Base-by-base conservation (phyloP, 2,888 invertebrate species). In the Ormyrus pomaceus region DNA sequence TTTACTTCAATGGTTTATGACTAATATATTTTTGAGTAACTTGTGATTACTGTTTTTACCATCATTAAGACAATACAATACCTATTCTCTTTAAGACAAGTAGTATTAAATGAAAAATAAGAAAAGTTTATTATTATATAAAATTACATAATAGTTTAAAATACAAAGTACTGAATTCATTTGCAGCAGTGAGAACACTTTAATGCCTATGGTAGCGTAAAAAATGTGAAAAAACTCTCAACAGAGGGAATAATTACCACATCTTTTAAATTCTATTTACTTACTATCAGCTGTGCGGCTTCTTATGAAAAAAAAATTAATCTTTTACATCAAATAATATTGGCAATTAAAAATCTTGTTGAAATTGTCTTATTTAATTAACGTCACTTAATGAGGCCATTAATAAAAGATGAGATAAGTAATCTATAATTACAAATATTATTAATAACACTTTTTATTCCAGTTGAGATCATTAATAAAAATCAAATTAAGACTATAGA, bases 211-310 rank as follows among this genome's bases (percentile, higher is more conserved):
- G 53, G 46, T 34, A 61, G 34, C 71, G 71, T 71, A 50, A 45
- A 71, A 71, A 71, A 50, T 19, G 51, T 50, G 48, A 59, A 61
- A 71, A 61, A 61, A 70, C 19, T 59, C 48, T 70, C 70, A 70
- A 34, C 51, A 71, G 59, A 71, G 70, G 61, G 59, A 72, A 62
- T 72, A 72, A 71, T 72, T 72, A 72, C 45, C 34, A 51, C 71
- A 61, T 71, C 45, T 69, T 72, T 62, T 53, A 72, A 53, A 71
- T 61, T 71, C 71, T 61, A 71, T 71, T 71, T 71, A 61, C 34
- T 48, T 51, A 13, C 50, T 71, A 51, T 71, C 61, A 51, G 71
- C 61, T 51, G 7, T 51, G 10, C 61, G 11, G 19, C 50, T 58
- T 6, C 10, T 19, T 11, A 7, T 10, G 51, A 61, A 59, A 51